Evolutionary conservation across 2,797 vertebrate genomes (phyloP).

Genomic region (Gallinago stenura): DNA sequence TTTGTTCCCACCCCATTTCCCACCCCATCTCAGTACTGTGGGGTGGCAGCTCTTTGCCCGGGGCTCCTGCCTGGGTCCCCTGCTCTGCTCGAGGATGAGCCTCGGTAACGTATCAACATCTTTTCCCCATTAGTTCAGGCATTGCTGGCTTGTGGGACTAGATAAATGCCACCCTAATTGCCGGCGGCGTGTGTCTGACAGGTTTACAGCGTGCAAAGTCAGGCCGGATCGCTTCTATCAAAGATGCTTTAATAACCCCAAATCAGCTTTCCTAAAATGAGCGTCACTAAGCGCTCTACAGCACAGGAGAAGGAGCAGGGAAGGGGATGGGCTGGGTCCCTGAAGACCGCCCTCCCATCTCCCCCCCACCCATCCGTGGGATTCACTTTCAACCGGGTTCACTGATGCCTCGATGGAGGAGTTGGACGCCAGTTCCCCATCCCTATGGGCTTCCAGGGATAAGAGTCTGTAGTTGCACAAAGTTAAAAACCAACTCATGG

Average conservation of each 20-base stretch:
- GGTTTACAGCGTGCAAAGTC: background rate
- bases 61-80: background rate
- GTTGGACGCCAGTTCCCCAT: background rate
- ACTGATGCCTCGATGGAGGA: background rate
- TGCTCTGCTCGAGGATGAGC: background rate
- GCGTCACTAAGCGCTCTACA: rapidly evolving
- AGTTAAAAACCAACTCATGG: background rate
- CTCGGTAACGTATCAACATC: background rate
- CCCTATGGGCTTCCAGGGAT: background rate
- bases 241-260: background rate
- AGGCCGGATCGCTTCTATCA: background rate
- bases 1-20: background rate
- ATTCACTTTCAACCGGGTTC: background rate
- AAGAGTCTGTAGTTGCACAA: background rate
- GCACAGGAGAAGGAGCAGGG: background rate
- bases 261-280: background rate
- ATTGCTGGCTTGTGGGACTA: background rate
- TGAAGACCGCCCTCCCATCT: background rate
- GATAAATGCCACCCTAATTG: conserved; percentile 9
- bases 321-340: background rate
- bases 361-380: rapidly evolving
- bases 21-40: background rate
- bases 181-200: background rate
- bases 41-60: background rate
- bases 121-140: background rate